Base-by-base conservation (phyloP, 2,888 invertebrate genomes). In the Acleris cristana region DNA sequence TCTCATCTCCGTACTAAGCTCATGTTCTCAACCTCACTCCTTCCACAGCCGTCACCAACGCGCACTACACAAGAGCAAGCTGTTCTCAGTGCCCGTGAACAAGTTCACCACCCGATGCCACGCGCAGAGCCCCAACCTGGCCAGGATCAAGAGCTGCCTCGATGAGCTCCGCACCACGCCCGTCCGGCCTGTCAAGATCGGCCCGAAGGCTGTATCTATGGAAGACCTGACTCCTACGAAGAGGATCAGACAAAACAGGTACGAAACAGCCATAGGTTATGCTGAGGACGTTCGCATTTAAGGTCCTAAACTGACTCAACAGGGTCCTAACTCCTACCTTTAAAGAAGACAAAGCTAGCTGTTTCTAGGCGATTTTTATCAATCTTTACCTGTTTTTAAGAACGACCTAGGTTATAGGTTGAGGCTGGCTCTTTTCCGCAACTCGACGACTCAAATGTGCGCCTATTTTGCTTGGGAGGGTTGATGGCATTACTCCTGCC, bases 171-270 rank as follows among this genome's bases (percentile, higher is more conserved):
- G 70, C 59, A 72, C 78, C 69, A 74, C 80, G 5, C 77, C 78
- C 0, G 69, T 70, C 14, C 73, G 80, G n/a, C 78, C 80, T 0
- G 71, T 70, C 14, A 81, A 81, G 64, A 82, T 83, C 48, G 80
- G 82, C 2, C 80, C 87, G 44, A 92, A 92, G 64, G 90, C 90
- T 0, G 81, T 81, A 1, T 92, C 92, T 0, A 90, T 92, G 90
- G 92, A 92, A 58, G 91, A 92, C 70, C 76, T 92, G 53, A 92
- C 92, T 12, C 92, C 92, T 0, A 84, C 78, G 2, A 92, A 89
- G 70, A 79, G 81, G 69, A 74, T 80, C 14, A 85, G 72, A 64
- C 78, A 74, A 53, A 79, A 83, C 5, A 81, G 80, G 90, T 88
- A 66, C 4, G 40, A 40, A 40, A 34, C 8, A 8, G 7, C 10